Base-by-base conservation (phyloP, 2,888 invertebrate genomes). In the Stenurella melanura region DNA sequence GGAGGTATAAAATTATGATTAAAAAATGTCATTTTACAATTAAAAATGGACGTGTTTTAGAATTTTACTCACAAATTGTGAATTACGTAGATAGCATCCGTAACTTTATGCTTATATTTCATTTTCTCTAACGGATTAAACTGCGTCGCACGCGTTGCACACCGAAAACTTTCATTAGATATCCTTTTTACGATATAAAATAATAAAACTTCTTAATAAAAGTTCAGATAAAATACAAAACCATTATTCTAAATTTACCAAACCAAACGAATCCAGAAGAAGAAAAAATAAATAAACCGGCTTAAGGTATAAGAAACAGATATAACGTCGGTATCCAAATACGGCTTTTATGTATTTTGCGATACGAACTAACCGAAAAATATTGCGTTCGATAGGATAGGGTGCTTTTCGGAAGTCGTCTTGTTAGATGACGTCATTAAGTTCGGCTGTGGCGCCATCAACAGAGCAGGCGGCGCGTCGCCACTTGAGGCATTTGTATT, bases 401-500 rank as follows among this genome's bases (percentile, higher is more conserved):
- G 83, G 83, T 81, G 84, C 81, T 85, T 86, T 87, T 85, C 87
- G 87, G 87, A 86, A 87, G 87, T 86, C 86, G 85, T 85, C 86
- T 83, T 83, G 83, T 82, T 84, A 85, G 86, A 86, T 87, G 87
- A 87, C 87, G 87, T 87, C 87, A 87, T 87, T 87, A 87, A 85
- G 85, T 75, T 79, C 79, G 85, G 84, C 82, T 82, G 84, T 85
- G 87, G 87, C 86, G 86, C 86, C 86, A 82, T 80, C 85, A 82
- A 81, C 80, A 77, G 81, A 79, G 84, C 83, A 83, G 83, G 84
- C 85, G 84, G 83, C 83, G 82, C 84, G 87, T 83, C 87, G 87
- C 87, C 87, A 85, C 85, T 83, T 78, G 82, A 82, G 78, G 84
- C 86, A 87, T 87, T 87, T 87, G 87, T 87, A 87, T 87, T 87